These are phyloP conservation scores for Scarus forsteni DNA, from an alignment of 2,797 vertebrate species.

Conservation along the genomic window DNA sequence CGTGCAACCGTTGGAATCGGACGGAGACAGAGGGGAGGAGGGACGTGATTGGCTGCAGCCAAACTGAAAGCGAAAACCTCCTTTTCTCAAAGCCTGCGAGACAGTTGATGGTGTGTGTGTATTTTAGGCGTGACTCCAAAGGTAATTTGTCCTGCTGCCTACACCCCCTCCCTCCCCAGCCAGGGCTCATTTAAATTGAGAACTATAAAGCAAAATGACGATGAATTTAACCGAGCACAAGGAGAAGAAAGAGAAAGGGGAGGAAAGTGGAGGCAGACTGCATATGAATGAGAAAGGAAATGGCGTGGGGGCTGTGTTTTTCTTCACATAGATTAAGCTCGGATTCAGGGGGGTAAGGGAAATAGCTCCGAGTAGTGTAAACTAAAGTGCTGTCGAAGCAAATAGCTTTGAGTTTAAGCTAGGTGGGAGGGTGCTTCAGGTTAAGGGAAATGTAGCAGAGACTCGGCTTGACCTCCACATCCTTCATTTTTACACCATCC, in stretches of 20 bases:
- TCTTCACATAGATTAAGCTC: conserved; percentile 23
- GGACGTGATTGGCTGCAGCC: conserved; percentile 71
- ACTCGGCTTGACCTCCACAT: conserved; percentile 43
- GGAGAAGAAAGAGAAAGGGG: conserved; percentile 19
- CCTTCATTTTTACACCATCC: conserved; percentile 34
- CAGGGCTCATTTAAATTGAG: conserved; percentile 70
- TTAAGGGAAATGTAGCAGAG: conserved; percentile 46
- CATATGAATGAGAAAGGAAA: conserved; percentile 24
- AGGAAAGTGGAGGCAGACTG: conserved; percentile 6
- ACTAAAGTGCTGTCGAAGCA: conserved; percentile 42
- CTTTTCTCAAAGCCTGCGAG: conserved; percentile 71
- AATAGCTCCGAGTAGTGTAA: conserved; percentile 17
- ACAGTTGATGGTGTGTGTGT: conserved; percentile 73
- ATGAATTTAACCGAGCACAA: conserved; percentile 50
- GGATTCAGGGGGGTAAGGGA: conserved; percentile 26
- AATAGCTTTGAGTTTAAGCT: conserved; percentile 31
- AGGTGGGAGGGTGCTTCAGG: conserved; percentile 48
- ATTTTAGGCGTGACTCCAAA: conserved; percentile 80
- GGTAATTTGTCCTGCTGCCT: conserved; percentile 70
- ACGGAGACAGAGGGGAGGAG: conserved; percentile 80
- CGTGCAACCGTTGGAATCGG: conserved; percentile 67
- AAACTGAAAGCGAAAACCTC: conserved; percentile 79
- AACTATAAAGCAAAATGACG: conserved; percentile 59
- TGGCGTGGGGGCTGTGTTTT: conserved; percentile 27
- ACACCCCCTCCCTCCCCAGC: conserved; percentile 14